These are phyloP conservation scores for Lepidocyrtoides sp. DNA, from an alignment of 2,888 invertebrate species.

Conservation along the genomic window DNA sequence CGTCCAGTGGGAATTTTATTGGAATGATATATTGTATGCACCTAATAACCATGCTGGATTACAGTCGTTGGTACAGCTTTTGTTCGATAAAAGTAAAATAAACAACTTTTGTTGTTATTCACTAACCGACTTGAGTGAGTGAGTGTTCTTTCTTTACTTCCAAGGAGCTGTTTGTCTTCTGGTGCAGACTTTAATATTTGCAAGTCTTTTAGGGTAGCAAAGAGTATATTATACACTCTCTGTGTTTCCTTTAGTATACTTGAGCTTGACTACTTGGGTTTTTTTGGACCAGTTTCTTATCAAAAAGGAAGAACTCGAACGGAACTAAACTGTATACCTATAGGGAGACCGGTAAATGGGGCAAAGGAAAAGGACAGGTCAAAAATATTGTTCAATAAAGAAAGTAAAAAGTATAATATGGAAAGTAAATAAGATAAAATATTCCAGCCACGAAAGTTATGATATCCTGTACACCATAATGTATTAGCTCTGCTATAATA, in stretches of 20 bases:
- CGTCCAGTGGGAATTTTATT: slow-evolving; percentile 33
- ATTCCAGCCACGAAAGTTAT: too few species aligned
- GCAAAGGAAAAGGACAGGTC: background rate
- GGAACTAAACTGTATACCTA: background rate
- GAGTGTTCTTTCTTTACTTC: background rate
- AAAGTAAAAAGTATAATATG: background rate
- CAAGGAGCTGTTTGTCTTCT: background rate
- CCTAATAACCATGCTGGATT: slow-evolving; percentile 6
- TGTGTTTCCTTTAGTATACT: background rate
- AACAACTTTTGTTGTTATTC: background rate
- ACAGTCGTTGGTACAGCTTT: background rate
- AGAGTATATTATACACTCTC: background rate
- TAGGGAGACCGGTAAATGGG: background rate
- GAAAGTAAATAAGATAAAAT: too few species aligned
- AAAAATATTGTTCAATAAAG: background rate
- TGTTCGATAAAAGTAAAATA: background rate
- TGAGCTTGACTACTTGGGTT: background rate
- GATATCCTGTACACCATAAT: too few species aligned
- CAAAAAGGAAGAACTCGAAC: slow-evolving; percentile 26
- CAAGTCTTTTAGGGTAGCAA: background rate
- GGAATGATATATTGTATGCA: slow-evolving; percentile 28
- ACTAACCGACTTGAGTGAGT: background rate
- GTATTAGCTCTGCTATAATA: too few species aligned
- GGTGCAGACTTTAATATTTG: background rate
- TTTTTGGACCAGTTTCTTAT: slow-evolving; percentile 16